Percentiles rank a stretch among this genome's conserved stretches.
phyloP scores from a whole-genome alignment of 2,113 vertebrate genomes.

The Pandion haliaetus region DNA sequence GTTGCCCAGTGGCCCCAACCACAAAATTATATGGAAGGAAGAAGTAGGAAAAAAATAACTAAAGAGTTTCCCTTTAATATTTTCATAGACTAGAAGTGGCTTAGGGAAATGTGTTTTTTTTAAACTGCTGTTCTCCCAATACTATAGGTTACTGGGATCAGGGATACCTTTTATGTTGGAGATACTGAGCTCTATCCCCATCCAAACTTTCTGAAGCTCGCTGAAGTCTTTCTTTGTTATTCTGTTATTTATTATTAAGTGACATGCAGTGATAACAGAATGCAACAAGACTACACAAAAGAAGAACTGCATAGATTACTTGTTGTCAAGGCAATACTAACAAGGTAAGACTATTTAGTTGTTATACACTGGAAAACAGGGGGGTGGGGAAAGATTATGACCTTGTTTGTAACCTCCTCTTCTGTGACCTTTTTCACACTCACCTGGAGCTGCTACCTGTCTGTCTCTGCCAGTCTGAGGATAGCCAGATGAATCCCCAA shows the following conservation, averaged over 20 bases:
- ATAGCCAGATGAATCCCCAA: neutral
- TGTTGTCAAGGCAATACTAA: neutral
- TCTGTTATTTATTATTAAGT: neutral
- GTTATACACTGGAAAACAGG: neutral
- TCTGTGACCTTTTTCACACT: neutral
- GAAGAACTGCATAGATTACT: neutral
- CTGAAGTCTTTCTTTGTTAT: neutral
- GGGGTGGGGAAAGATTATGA: fast-evolving
- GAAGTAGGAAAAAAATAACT: neutral
- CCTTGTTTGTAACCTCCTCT: neutral
- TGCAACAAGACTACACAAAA: neutral
- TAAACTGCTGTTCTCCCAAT: neutral
- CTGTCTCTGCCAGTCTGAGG: neutral
- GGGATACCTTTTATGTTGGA: neutral
- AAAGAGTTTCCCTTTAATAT: neutral
- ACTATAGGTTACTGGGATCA: neutral
- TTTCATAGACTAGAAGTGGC: neutral
- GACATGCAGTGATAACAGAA: neutral
- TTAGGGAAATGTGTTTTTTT: neutral
- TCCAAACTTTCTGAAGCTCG: neutral
- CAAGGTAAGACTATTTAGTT: neutral
- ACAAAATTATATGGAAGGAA: neutral
- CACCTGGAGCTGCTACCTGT: neutral
- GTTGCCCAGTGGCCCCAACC: neutral
- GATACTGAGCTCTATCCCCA: neutral